phyloP scores from a whole-genome alignment of 2,888 invertebrate species.

The Xestia c-nigrum region DNA sequence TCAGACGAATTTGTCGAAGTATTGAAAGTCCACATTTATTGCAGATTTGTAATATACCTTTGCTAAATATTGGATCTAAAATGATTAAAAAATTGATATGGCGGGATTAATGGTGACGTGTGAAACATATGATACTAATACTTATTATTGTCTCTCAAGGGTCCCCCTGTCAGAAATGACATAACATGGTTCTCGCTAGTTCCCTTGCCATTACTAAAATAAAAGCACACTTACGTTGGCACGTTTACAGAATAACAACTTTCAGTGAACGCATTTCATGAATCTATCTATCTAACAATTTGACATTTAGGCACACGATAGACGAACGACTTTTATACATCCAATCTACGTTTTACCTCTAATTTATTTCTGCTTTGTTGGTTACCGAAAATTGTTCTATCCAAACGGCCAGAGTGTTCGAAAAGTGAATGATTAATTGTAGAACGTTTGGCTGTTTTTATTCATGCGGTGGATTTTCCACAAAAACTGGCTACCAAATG shows the following conservation, averaged over 20 bases:
- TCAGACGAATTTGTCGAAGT: background rate
- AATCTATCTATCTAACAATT: constrained; percentile 67
- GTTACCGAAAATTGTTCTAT: background rate
- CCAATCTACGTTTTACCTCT: background rate
- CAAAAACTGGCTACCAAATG: background rate
- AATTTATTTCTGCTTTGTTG: constrained; percentile 17
- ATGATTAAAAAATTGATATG: background rate
- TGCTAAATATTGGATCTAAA: background rate
- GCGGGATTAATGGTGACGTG: background rate
- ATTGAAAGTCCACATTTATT: background rate
- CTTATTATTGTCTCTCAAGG: constrained; percentile 10
- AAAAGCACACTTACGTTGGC: constrained; percentile 40
- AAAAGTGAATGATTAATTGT: background rate
- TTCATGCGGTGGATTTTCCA: background rate
- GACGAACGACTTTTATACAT: constrained; percentile 14
- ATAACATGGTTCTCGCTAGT: constrained; percentile 33
- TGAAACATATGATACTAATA: background rate
- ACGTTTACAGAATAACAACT: constrained; percentile 51
- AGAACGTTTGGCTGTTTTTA: too few species aligned
- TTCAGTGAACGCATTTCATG: constrained; percentile 57
- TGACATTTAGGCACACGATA: constrained; percentile 41
- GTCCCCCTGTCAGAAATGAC: constrained; percentile 17
- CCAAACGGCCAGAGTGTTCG: background rate
- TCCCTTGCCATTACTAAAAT: constrained; percentile 40
- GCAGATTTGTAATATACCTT: background rate